phyloP scores from a whole-genome alignment of 2,113 vertebrate genomes.

The Apteryx owenii region DNA sequence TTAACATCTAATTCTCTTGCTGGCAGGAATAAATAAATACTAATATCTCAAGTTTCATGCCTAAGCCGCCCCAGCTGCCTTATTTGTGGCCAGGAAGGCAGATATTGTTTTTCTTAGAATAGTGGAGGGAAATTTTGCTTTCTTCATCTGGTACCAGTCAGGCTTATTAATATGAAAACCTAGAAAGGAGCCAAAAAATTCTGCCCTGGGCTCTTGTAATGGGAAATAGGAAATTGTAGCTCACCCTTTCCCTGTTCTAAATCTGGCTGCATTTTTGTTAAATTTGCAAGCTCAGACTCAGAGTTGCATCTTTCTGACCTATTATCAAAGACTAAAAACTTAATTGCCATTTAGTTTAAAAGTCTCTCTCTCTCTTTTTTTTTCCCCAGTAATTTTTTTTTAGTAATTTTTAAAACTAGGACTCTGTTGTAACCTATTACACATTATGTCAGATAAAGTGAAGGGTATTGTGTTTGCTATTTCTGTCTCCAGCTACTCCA shows the following conservation, averaged over 20 bases:
- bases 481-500: neutral
- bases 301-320: neutral
- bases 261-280: neutral
- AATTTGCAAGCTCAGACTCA: neutral
- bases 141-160: neutral
- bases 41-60: neutral
- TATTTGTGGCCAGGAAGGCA: constrained; percentile 1
- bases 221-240: neutral
- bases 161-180: constrained; percentile 1
- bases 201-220: neutral
- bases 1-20: neutral
- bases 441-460: neutral
- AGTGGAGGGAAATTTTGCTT: constrained; percentile 23
- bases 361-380: neutral
- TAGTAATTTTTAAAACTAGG: neutral
- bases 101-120: constrained; percentile 41
- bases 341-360: neutral
- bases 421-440: neutral
- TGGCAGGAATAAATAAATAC: neutral
- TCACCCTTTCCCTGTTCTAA: neutral
- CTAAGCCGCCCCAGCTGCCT: neutral
- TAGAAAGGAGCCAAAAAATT: neutral
- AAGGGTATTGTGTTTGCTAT: neutral
- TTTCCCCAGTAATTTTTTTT: neutral
- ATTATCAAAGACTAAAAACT: neutral